Conservation (phyloP, 2,113 vertebrate genomes). For the Stictonetta naevosa region DNA sequence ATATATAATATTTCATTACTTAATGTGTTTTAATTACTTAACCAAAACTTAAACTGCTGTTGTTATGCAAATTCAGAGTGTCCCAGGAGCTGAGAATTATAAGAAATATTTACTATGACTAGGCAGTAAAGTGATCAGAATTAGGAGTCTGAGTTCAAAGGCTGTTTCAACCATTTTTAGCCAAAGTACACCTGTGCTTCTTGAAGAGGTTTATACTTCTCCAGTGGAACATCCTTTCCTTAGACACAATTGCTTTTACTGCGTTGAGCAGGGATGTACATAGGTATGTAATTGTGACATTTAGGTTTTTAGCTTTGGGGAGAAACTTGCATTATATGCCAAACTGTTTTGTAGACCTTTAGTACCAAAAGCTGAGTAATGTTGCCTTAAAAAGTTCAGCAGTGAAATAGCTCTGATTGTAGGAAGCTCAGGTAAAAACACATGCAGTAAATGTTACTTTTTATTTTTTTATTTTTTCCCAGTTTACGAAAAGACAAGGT, state of each 20-base stretch:
- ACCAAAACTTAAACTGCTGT: background rate
- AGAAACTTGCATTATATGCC: background rate
- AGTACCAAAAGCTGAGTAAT: background rate
- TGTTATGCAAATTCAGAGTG: background rate
- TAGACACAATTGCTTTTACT: background rate
- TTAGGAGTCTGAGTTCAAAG: background rate
- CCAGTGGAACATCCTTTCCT: background rate
- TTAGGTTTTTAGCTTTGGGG: background rate
- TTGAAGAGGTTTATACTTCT: background rate
- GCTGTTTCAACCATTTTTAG: background rate
- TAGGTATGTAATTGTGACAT: background rate
- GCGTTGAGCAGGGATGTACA: background rate
- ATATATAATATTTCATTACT: background rate
- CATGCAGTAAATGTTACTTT: background rate
- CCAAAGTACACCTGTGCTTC: background rate
- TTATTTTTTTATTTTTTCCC: background rate
- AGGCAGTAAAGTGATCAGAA: background rate
- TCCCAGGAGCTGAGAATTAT: background rate
- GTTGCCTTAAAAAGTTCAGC: background rate
- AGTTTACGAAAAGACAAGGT: background rate
- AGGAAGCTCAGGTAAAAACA: background rate
- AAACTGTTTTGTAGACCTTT: background rate
- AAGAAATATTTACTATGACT: background rate
- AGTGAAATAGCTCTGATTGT: background rate
- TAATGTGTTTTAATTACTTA: background rate